Percentiles rank a stretch among this genome's conserved stretches.
These are phyloP conservation scores for Schizothorax lantsangensis DNA, from an alignment of 2,797 vertebrate species.

Conservation along the genomic window DNA sequence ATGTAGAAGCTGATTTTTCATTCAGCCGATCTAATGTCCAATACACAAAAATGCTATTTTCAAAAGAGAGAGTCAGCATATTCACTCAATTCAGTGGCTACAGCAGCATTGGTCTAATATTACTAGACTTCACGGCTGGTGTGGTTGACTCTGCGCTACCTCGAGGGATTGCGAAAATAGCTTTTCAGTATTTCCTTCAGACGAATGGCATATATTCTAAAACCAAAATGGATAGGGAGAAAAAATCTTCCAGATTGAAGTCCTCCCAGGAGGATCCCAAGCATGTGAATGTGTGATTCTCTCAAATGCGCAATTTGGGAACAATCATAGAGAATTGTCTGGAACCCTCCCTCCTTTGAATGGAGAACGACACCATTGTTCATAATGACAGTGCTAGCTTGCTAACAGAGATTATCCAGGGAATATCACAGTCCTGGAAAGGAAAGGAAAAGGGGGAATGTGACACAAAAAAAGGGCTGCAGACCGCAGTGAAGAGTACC, in stretches of 20 bases:
- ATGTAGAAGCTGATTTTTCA: conserved; percentile 41
- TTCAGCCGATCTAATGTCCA: conserved; percentile 34
- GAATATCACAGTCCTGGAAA: conserved; percentile 25
- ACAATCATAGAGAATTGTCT: conserved; percentile 76
- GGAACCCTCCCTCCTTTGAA: conserved; percentile 53
- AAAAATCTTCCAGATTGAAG: conserved; percentile 63
- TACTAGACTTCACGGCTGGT: conserved; percentile 26
- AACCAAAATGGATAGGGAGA: conserved; percentile 49
- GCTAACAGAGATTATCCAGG: conserved; percentile 52
- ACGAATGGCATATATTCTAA: conserved; percentile 53
- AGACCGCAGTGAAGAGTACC: conserved; percentile 22
- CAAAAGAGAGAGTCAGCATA: conserved; percentile 48
- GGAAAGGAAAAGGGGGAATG: conserved; percentile 19
- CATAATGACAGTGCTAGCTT: conserved; percentile 67
- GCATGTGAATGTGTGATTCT: conserved; percentile 65
- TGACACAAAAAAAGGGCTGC: neutral
- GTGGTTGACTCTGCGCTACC: conserved; percentile 31
- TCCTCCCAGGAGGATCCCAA: conserved; percentile 69
- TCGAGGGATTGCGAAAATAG: conserved; percentile 42
- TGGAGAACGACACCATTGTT: conserved; percentile 67
- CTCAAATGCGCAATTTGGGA: conserved; percentile 74
- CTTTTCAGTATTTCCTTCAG: conserved; percentile 33
- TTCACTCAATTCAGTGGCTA: conserved; percentile 44
- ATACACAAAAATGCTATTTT: conserved; percentile 52
- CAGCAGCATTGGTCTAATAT: conserved; percentile 34